A percentile compares a stretch with the other conserved stretches of the same genome.
phyloP scores from a whole-genome alignment of 2,888 invertebrate genomes.

The Mamestra brassicae region DNA sequence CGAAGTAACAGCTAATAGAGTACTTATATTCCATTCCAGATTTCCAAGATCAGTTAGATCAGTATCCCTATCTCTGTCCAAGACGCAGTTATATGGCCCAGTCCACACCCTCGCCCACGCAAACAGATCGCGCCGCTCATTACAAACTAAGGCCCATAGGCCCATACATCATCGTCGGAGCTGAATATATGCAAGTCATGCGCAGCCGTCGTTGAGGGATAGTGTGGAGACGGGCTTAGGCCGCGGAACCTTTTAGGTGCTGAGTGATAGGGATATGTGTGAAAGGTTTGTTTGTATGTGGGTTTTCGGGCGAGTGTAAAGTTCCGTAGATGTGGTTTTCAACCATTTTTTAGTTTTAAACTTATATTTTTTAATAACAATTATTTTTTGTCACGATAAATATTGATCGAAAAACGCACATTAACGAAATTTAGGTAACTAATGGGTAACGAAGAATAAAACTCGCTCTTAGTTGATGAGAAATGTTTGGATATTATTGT shows the following conservation, averaged over 20 bases:
- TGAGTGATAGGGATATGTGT: constrained; percentile 27
- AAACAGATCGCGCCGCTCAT: constrained; percentile 76
- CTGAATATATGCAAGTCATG: constrained; percentile 78
- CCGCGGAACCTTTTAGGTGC: constrained; percentile 37
- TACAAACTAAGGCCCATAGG: constrained; percentile 76
- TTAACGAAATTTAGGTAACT: too few species aligned
- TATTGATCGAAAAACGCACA: too few species aligned
- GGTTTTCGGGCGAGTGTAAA: background rate
- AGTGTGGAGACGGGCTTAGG: constrained; percentile 71
- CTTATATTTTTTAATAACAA: too few species aligned
- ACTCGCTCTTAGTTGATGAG: too few species aligned
- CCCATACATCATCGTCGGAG: constrained; percentile 85
- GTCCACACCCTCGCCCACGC: constrained; percentile 51
- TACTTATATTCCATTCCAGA: too few species aligned
- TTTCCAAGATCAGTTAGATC: too few species aligned
- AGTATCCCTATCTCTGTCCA: background rate
- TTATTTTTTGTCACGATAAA: too few species aligned
- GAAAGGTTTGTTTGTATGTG: constrained; percentile 23
- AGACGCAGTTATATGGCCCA: constrained; percentile 6
- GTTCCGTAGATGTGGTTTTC: too few species aligned
- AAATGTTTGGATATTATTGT: too few species aligned
- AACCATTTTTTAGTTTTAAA: too few species aligned
- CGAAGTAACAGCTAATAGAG: too few species aligned
- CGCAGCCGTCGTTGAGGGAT: constrained; percentile 55
- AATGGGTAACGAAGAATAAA: too few species aligned